Percentiles rank a stretch among this genome's conserved stretches.
Conservation (phyloP, 1,140 invertebrate species). For the Coelopa frigida region DNA sequence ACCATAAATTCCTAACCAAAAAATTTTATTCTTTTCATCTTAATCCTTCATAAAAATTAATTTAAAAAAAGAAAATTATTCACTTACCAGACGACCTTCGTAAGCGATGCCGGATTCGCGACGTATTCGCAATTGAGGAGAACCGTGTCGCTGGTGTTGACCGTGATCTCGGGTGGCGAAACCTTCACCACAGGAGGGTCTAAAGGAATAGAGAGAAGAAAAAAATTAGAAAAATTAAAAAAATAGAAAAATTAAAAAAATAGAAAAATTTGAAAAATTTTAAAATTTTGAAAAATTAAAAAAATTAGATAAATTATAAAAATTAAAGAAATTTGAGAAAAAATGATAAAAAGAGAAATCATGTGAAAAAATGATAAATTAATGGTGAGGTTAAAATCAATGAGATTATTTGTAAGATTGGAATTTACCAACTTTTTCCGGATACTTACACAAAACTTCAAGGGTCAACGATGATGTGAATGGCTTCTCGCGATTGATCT, state of each 20-base stretch:
- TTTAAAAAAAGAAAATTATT: too few species aligned
- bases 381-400: too few species aligned
- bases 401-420: too few species aligned
- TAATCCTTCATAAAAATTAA: neutral
- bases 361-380: too few species aligned
- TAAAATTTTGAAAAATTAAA: too few species aligned
- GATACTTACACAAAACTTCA: conserved; percentile 76
- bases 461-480: conserved; percentile 60
- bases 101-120: conserved; percentile 70
- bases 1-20: too few species aligned
- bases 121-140: conserved; percentile 71
- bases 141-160: conserved; percentile 68
- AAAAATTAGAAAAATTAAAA: conserved; percentile 18
- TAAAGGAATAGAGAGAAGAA: conserved; percentile 44
- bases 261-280: conserved; percentile 13
- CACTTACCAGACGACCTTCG: conserved; percentile 71
- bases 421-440: too few species aligned
- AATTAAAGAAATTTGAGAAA: too few species aligned
- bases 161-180: conserved; percentile 63
- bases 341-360: too few species aligned
- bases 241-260: conserved; percentile 9
- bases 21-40: too few species aligned
- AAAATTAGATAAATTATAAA: too few species aligned
- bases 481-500: conserved; percentile 60
- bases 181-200: conserved; percentile 75